A percentile compares a stretch with the other conserved stretches of the same genome.
Conservation (phyloP, 2,113 vertebrate genomes). For the Rhinichthys klamathensis region DNA sequence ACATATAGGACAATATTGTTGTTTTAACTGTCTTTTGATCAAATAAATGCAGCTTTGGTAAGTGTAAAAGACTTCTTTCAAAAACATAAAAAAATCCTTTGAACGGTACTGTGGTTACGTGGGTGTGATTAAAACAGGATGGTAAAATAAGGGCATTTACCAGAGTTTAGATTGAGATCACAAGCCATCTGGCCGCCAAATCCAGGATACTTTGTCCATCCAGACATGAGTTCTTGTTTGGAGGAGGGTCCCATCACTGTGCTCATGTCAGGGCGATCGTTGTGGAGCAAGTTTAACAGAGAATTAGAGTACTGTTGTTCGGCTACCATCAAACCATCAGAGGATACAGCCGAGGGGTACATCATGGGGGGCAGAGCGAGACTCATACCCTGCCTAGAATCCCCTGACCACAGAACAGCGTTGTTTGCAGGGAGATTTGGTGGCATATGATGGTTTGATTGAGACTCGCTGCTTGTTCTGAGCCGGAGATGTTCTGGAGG, state of each 20-base stretch:
- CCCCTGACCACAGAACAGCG: conserved; percentile 59
- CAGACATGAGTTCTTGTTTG: conserved; percentile 73
- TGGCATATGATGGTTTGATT: conserved; percentile 19
- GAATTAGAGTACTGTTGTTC: conserved; percentile 79
- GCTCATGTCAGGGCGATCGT: conserved; percentile 72
- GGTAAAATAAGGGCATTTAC: conserved; percentile 61
- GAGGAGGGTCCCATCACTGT: conserved; percentile 71
- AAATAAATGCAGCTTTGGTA: too few species aligned
- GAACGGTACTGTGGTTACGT: background rate
- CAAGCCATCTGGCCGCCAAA: conserved; percentile 66
- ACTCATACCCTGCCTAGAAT: conserved; percentile 56
- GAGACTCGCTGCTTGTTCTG: conserved; percentile 23
- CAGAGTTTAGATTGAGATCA: conserved; percentile 62
- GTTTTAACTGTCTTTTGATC: too few species aligned
- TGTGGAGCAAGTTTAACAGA: conserved; percentile 83
- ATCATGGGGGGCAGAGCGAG: conserved; percentile 53
- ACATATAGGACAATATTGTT: too few species aligned
- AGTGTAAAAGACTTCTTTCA: too few species aligned
- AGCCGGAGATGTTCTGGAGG: conserved; percentile 43
- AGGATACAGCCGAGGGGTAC: conserved; percentile 61
- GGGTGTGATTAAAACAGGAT: background rate
- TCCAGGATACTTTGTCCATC: conserved; percentile 66
- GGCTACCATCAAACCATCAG: conserved; percentile 62
- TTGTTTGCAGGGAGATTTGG: conserved; percentile 49
- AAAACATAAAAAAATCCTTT: too few species aligned